These are phyloP conservation scores for Neoaliturus tenellus DNA, from an alignment of 2,888 invertebrate species.

Conservation along the genomic window DNA sequence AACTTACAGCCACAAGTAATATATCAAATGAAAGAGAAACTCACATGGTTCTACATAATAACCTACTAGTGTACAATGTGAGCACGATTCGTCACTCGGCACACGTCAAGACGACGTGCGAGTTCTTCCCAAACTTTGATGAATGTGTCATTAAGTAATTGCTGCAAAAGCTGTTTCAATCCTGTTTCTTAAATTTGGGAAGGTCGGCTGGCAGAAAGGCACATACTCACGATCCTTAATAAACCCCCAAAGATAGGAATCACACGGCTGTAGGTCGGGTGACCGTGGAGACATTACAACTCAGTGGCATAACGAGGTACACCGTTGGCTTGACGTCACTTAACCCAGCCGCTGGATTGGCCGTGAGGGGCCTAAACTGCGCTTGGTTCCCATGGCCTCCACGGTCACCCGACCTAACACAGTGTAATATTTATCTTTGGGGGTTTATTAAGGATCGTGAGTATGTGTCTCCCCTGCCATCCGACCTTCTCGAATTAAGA, in stretches of 20 bases:
- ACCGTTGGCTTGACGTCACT: too few relatives aligned
- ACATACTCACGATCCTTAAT: slow-evolving; percentile 45
- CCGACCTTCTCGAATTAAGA: slow-evolving; percentile 25
- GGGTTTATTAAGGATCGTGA: slow-evolving; percentile 36
- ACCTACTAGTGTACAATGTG: slow-evolving; percentile 37
- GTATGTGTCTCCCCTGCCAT: slow-evolving; percentile 47
- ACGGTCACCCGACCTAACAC: slow-evolving; percentile 35
- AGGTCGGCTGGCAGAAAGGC: slow-evolving; percentile 47
- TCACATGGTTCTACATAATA: background rate
- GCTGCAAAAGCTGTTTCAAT: slow-evolving; percentile 13
- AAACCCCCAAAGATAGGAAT: slow-evolving; percentile 45
- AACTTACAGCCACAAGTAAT: slow-evolving; percentile 1
- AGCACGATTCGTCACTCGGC: slow-evolving; percentile 23
- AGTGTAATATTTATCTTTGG: slow-evolving; percentile 49
- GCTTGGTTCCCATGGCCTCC: too few relatives aligned
- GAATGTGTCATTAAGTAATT: slow-evolving; percentile 31
- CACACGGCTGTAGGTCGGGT: slow-evolving; percentile 37
- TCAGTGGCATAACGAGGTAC: background rate
- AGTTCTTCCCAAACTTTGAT: slow-evolving; percentile 51
- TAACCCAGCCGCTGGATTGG: too few relatives aligned
- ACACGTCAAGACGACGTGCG: slow-evolving; percentile 36
- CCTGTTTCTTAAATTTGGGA: slow-evolving; percentile 26
- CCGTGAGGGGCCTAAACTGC: too few relatives aligned
- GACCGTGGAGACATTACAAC: slow-evolving; percentile 12
- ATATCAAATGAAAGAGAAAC: slow-evolving; percentile 44